A percentile compares a stretch with the other conserved stretches of the same genome.
These are phyloP conservation scores for Leptosomus discolor DNA, from an alignment of 2,113 vertebrate genomes.

Conservation along the genomic window DNA sequence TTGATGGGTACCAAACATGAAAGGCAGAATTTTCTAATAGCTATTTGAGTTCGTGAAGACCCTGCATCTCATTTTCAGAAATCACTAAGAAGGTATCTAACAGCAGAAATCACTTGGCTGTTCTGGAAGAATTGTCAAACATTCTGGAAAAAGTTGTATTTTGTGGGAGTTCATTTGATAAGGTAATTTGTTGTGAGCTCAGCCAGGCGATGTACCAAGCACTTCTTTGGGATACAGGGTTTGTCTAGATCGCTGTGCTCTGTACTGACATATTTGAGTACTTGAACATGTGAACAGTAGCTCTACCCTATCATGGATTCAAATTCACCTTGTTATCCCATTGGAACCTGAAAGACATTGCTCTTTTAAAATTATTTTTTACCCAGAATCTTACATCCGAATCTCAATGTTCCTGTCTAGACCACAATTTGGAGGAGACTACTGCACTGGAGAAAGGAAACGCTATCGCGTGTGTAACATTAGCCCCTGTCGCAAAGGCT, in stretches of 20 bases:
- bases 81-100: not conserved
- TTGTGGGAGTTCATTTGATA: not conserved
- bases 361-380: not conserved
- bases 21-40: not conserved
- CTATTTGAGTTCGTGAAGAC: not conserved
- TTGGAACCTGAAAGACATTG: not conserved
- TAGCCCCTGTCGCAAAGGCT: conserved; percentile 74
- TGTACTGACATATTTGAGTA: not conserved
- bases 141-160: not conserved
- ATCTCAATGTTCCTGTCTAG: conserved; percentile 62
- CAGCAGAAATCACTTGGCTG: not conserved
- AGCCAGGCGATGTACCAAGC: not conserved
- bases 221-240: not conserved
- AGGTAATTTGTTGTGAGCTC: not conserved
- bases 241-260: not conserved
- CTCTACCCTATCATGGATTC: not conserved
- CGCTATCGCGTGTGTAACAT: conserved; percentile 91
- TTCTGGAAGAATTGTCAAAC: not conserved
- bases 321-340: not conserved
- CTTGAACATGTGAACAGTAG: not conserved
- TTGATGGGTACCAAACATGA: not conserved
- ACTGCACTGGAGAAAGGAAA: conserved; percentile 94
- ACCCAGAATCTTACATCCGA: not conserved
- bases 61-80: not conserved
- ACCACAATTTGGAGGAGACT: conserved; percentile 93